Conservation (phyloP, 1,140 invertebrate genomes). For the Argopecten irradians region DNA sequence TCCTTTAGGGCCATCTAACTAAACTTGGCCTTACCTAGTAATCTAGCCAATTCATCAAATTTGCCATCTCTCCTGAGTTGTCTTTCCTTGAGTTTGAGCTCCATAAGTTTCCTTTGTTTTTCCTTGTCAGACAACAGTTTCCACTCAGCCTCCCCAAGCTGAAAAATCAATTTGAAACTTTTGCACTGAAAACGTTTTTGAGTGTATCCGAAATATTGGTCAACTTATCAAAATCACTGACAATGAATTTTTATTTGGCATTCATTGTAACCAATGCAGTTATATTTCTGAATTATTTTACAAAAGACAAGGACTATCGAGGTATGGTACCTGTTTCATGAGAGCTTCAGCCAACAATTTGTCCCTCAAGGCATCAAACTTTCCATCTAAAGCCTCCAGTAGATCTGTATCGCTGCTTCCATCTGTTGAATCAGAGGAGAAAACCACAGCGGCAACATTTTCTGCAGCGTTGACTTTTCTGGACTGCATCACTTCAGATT, state of each 20-base stretch:
- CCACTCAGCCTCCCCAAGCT: conserved; percentile 71
- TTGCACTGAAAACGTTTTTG: not conserved
- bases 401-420: conserved; percentile 52
- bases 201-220: not conserved
- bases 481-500: conserved; percentile 42
- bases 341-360: conserved; percentile 70
- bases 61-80: conserved; percentile 65
- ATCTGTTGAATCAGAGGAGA: conserved; percentile 55
- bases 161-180: not conserved
- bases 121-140: conserved; percentile 66
- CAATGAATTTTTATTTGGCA: not conserved
- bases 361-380: conserved; percentile 71
- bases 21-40: conserved; percentile 59
- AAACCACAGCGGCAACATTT: conserved; percentile 64
- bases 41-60: conserved; percentile 64
- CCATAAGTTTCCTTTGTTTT: conserved; percentile 65
- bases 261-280: not conserved
- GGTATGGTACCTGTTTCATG: conserved; percentile 64
- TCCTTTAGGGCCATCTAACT: too few species aligned
- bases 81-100: conserved; percentile 69
- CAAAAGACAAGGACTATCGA: too few species aligned
- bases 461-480: conserved; percentile 52
- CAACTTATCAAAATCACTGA: not conserved
- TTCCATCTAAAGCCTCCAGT: conserved; percentile 65
- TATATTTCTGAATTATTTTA: not conserved